These are phyloP conservation scores for Amphiprion clarkii DNA, from an alignment of 2,797 vertebrate genomes.

Conservation along the genomic window DNA sequence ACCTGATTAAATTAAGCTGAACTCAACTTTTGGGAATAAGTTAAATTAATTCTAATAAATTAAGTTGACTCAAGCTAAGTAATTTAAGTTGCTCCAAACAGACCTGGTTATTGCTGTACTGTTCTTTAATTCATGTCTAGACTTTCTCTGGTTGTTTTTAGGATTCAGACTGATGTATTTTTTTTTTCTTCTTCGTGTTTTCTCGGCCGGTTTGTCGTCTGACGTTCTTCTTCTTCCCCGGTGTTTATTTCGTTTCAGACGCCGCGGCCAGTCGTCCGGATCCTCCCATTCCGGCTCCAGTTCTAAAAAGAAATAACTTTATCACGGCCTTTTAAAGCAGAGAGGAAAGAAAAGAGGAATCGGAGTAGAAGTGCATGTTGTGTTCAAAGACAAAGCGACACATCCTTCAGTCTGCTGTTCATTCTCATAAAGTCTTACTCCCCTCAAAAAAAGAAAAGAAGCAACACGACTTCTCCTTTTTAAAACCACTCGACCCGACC, in stretches of 20 bases:
- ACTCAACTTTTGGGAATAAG: too few species aligned
- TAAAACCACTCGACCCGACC: slow-evolving; percentile 47
- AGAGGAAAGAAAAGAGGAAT: slow-evolving; percentile 63
- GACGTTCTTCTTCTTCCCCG: slow-evolving; percentile 68
- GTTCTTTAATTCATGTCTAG: too few species aligned
- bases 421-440: slow-evolving; percentile 74
- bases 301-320: slow-evolving; percentile 97
- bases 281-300: slow-evolving; percentile 98
- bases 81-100: too few species aligned
- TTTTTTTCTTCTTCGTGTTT: too few species aligned
- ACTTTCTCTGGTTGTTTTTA: too few species aligned
- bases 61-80: too few species aligned
- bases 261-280: slow-evolving; percentile 92
- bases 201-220: neutral
- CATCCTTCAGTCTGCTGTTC: slow-evolving; percentile 85
- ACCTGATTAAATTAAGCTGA: too few species aligned
- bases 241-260: slow-evolving; percentile 90
- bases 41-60: too few species aligned
- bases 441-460: slow-evolving; percentile 46
- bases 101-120: too few species aligned
- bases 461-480: slow-evolving; percentile 72
- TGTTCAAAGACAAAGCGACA: slow-evolving; percentile 81
- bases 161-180: too few species aligned
- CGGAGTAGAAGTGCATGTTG: slow-evolving; percentile 92
- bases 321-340: slow-evolving; percentile 69